Evolutionary conservation across 1,140 invertebrate genomes (phyloP), one percentile per base, ranked within the genome.

Genomic region (Drosophila chauvacae): DNA sequence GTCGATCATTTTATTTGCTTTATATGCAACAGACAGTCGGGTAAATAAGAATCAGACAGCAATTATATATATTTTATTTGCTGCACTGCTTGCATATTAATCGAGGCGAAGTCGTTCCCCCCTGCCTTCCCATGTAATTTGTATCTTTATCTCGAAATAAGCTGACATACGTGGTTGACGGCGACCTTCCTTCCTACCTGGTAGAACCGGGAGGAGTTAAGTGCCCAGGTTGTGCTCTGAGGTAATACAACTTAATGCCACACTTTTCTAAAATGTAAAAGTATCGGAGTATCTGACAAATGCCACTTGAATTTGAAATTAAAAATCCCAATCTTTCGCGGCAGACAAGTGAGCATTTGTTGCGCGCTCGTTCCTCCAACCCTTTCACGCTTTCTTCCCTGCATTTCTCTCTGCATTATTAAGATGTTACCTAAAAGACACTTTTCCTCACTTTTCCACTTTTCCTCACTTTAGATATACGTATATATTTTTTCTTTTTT

Each of bases 31-130:
- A 77, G 73, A 77, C 63, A 77, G 63, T 39, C 69, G 39, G 55
- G 45, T 60, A 72, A 72, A 72, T 72, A 71, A 55, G 62, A 26
- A 45, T 71, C 56, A 80, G 71, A 71, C 70, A 57, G 77, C 53
- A 68, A 82, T 76, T 72, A 82, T 82, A 86, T 72, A 76, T 87
- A 86, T 80, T 76, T 87, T 82, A 86, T 86, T 79, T 61, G 72
- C 69, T 59, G 74, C 74, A 74, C 84, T 69, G 73, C 74, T 77
- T 77, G 84, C 80, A 87, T 87, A 88, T 87, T 83, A 83, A 87
- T 87, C 80, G 81, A 83, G 76, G 50, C 58, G 10, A 77, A 33
- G 53, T 55, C 53, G 53, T 55, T 55, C 57, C 37, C 37, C 72
- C 57, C 42, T 35, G 23, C 39, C 41, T 47, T 55, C 20, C 37